Base-by-base conservation (phyloP, 2,113 vertebrate genomes). In the Proterorhinus semilunaris region DNA sequence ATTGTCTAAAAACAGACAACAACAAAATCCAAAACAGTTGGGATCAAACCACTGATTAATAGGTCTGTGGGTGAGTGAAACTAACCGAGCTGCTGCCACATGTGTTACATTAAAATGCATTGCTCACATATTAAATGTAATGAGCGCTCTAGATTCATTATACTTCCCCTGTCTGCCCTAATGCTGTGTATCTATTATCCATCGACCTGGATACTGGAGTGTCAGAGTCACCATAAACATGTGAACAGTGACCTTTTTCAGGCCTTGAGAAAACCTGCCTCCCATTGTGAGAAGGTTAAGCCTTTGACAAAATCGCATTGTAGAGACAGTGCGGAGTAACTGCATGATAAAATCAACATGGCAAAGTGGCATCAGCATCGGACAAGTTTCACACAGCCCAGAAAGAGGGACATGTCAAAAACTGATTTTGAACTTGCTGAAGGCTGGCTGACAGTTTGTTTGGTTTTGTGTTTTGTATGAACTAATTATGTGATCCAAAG, bases 231-330 rank as follows among this genome's bases (percentile, higher is more conserved):
- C 6, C 52, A 10, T 61, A 66, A 79, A 68, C 53, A 72, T 47
- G 27, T 7, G 50, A 76, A 69, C 67, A 72, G 51, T 75, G 76
- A 45, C 74, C 63, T 80, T 77, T 75, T 59, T 78, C 62, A 76
- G 67, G 69, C 68, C 36, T 62, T 69, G 66, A 71, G 75, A 80
- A 72, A 80, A 75, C 58, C 16, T 3, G 46, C 67, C 67, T 67
- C 78, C 78, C 76, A 78, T 72, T 13, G 0, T 27, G 58, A 57
- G 81, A 78, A 83, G 80, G 82, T 82, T 76, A 72, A 51, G 58
- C 76, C 75, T 68, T 36, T 72, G 71, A 17, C 5, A 49, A 65
- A 52, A 71, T 16, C 57, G 62, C 46, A 66, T 67, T 69, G 17
- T 68, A 53, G 61, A 36, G 13, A 15, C 52, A 0, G 51, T 66